phyloP scores from a whole-genome alignment of 1,140 invertebrate species.

The Neuroterus valhalla region DNA sequence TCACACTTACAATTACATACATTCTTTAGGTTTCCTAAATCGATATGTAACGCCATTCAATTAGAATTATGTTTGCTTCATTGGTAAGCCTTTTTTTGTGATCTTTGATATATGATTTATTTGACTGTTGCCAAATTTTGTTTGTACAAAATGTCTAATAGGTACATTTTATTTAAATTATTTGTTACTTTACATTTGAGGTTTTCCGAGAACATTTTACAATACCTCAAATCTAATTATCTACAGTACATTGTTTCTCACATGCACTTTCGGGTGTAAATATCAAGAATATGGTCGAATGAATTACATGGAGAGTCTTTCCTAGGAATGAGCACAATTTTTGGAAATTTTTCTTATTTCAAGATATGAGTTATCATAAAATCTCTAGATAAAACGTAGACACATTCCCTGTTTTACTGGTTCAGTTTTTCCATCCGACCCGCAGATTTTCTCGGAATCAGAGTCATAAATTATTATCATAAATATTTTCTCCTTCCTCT shows the following conservation, averaged over 20 bases:
- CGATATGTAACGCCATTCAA: background rate
- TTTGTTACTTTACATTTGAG: background rate
- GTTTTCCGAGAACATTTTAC: background rate
- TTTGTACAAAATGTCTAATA: background rate
- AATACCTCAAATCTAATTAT: background rate
- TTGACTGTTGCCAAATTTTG: conserved; percentile 8
- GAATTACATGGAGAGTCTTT: no score
- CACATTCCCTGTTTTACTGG: no score
- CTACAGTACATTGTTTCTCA: background rate
- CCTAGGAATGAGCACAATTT: no score
- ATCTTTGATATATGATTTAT: background rate
- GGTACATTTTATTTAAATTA: background rate
- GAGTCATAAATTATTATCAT: no score
- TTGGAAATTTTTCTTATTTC: no score
- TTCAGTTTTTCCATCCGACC: no score
- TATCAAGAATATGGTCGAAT: no score
- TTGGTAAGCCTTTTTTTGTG: background rate
- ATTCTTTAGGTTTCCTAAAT: background rate
- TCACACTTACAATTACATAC: background rate
- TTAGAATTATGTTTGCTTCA: background rate
- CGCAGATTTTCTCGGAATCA: no score
- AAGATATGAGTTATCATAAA: no score
- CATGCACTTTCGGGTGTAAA: no score
- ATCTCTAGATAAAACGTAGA: no score
- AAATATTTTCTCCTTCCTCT: no score